Percentiles rank a stretch among this genome's conserved stretches.
phyloP scores from a whole-genome alignment of 2,797 vertebrate species.

The Merluccius polli region DNA sequence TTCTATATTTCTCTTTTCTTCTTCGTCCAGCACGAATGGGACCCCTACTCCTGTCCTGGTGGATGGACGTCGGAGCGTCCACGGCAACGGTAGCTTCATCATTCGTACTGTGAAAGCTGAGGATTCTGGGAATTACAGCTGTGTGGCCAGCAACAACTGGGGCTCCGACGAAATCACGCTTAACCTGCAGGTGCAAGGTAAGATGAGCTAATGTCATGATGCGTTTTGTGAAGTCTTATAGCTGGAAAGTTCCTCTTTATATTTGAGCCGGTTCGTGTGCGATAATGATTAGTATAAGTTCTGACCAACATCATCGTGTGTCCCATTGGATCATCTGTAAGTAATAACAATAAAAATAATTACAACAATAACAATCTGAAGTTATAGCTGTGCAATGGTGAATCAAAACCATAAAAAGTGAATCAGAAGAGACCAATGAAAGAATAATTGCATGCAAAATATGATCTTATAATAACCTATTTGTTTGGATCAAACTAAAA shows the following conservation, averaged over 20 bases:
- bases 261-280: background rate
- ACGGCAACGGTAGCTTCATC: slow-evolving; percentile 93
- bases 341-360: background rate
- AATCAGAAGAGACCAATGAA: too few species aligned
- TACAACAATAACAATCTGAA: too few species aligned
- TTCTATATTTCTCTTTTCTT: background rate
- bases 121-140: slow-evolving; percentile 97
- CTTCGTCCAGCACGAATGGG: slow-evolving; percentile 80
- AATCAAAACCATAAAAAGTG: too few species aligned
- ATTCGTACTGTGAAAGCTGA: slow-evolving; percentile 97
- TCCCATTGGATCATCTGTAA: too few species aligned
- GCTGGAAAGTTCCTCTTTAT: background rate
- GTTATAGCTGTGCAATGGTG: too few species aligned
- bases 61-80: slow-evolving; percentile 89
- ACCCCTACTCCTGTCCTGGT: slow-evolving; percentile 90
- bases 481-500: background rate
- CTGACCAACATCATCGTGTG: background rate
- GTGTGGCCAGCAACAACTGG: slow-evolving; percentile 95
- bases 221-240: background rate
- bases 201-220: background rate
- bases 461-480: background rate
- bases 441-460: background rate
- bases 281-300: background rate
- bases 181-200: slow-evolving; percentile 97
- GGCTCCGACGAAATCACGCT: slow-evolving; percentile 94